phyloP scores from a whole-genome alignment of 1,140 invertebrate genomes.

The Portunus trituberculatus region DNA sequence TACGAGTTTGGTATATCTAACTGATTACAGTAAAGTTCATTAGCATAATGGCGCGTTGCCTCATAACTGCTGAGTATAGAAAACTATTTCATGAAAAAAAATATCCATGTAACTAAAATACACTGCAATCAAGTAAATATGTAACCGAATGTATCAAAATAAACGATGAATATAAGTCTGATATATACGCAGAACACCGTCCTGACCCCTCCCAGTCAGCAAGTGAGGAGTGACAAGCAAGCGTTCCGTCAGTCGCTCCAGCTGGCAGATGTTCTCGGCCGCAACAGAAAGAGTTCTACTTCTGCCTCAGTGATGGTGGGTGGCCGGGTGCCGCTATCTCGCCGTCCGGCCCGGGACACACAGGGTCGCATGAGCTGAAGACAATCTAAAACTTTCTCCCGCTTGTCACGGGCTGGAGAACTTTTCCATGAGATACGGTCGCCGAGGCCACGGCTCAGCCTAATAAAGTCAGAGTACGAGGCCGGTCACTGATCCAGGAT shows the following conservation, averaged over 20 bases:
- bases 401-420: not conserved
- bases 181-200: too few species aligned
- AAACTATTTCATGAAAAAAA: too few species aligned
- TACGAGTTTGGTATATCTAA: too few species aligned
- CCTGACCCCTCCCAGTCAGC: too few species aligned
- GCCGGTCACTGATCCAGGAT: not conserved
- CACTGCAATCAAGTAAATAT: too few species aligned
- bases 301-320: not conserved
- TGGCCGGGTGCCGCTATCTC: not conserved
- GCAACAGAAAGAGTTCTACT: too few species aligned
- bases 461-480: not conserved
- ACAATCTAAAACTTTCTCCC: slow-evolving; percentile 1
- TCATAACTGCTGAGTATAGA: too few species aligned
- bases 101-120: too few species aligned
- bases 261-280: not conserved
- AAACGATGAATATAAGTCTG: too few species aligned
- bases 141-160: too few species aligned
- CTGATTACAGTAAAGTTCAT: too few species aligned
- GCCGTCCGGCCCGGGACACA: not conserved
- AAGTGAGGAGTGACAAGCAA: not conserved
- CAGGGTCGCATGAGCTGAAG: not conserved
- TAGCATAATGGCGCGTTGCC: too few species aligned
- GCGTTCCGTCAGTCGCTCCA: not conserved
- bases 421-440: not conserved
- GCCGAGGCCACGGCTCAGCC: not conserved